Evolutionary conservation across 2,888 invertebrate genomes (phyloP).

Genomic region (Smittia sp.): DNA sequence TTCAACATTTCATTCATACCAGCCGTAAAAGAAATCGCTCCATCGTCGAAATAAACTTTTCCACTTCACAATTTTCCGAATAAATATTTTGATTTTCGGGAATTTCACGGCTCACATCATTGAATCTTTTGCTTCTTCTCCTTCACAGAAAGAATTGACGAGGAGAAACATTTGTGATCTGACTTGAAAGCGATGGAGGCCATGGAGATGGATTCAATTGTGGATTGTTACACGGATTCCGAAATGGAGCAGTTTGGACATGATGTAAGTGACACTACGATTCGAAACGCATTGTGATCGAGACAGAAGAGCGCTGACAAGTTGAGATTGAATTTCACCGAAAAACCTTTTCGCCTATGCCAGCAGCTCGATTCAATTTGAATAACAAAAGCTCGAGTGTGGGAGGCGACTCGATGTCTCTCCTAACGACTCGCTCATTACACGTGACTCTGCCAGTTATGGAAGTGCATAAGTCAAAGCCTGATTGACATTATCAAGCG

Average conservation of each 20-base stretch:
- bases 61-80: neutral
- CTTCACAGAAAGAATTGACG: neutral
- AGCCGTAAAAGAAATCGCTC: neutral
- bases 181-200: neutral
- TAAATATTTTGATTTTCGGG: neutral
- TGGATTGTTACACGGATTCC: constrained; percentile 15
- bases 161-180: neutral
- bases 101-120: neutral
- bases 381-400: neutral
- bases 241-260: constrained; percentile 15
- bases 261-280: constrained; percentile 24
- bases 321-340: neutral
- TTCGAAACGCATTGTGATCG: neutral
- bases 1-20: neutral
- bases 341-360: neutral
- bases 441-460: constrained; percentile 26
- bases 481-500: constrained; percentile 23
- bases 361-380: neutral
- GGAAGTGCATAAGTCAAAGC: constrained; percentile 13
- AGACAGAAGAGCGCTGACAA: neutral
- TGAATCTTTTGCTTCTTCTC: neutral
- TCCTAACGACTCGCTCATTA: neutral
- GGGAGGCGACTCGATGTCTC: too few species aligned
- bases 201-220: constrained; percentile 33
- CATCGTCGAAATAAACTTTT: constrained; percentile 3